Conservation (phyloP, 2,888 invertebrate species). For the Thymelicus lineola region DNA sequence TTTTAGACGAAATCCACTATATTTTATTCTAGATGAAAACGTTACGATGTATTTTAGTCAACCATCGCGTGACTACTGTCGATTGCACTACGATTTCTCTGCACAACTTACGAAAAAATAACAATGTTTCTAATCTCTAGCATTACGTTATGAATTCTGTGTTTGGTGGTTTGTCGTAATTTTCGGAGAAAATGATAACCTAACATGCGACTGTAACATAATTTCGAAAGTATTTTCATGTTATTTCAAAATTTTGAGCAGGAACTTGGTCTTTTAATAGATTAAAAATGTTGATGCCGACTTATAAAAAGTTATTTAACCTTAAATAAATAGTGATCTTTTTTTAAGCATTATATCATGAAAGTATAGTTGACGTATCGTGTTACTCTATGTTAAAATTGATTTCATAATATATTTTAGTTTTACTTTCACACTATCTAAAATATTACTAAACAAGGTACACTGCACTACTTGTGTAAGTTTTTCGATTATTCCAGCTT, state of each 20-base stretch:
- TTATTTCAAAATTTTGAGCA: not conserved
- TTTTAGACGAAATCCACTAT: constrained; percentile 14
- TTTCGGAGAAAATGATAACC: constrained; percentile 59
- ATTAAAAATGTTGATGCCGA: too few relatives aligned
- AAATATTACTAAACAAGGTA: too few relatives aligned
- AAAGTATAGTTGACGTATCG: too few relatives aligned
- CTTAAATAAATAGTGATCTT: too few relatives aligned
- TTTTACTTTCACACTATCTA: too few relatives aligned
- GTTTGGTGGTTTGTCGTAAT: constrained; percentile 49
- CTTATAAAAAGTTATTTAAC: too few relatives aligned
- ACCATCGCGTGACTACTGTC: constrained; percentile 69
- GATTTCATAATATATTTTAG: too few relatives aligned
- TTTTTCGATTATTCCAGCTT: too few relatives aligned
- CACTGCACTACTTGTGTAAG: too few relatives aligned
- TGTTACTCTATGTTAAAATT: too few relatives aligned
- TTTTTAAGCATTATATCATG: too few relatives aligned
- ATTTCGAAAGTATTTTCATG: constrained; percentile 3
- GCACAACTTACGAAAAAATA: constrained; percentile 58
- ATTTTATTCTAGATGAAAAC: constrained; percentile 42
- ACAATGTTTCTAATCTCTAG: constrained; percentile 73
- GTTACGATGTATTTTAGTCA: constrained; percentile 47
- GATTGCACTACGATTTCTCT: constrained; percentile 70
- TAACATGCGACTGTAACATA: constrained; percentile 63
- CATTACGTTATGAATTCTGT: constrained; percentile 62
- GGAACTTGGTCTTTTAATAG: too few relatives aligned